Conservation (phyloP, 2,113 vertebrate genomes). For the Pedetes capensis region DNA sequence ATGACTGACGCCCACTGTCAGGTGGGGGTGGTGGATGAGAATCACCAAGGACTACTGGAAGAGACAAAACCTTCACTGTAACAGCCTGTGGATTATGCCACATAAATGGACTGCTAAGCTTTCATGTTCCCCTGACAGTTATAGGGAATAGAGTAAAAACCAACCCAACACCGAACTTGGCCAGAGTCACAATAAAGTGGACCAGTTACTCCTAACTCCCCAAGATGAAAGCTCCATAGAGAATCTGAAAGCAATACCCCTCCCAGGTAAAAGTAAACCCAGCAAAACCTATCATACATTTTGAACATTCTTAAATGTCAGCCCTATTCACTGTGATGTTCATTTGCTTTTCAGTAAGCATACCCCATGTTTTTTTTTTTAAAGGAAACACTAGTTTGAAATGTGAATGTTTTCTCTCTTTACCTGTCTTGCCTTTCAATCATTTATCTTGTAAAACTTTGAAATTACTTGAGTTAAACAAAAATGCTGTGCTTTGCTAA, state of each 20-base stretch:
- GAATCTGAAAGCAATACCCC: neutral
- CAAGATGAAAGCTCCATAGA: constrained; percentile 47
- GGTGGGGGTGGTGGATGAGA: neutral
- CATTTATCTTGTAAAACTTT: neutral
- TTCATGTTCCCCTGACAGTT: neutral
- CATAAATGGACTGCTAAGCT: constrained; percentile 57
- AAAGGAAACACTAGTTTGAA: constrained; percentile 27
- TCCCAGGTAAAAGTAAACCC: neutral
- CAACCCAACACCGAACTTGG: constrained; percentile 47
- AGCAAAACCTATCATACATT: neutral
- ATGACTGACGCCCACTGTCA: constrained; percentile 52
- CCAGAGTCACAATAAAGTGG: constrained; percentile 9
- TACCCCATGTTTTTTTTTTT: neutral
- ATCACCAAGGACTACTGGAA: constrained; percentile 1
- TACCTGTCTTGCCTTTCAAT: constrained; percentile 18
- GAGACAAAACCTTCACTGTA: constrained; percentile 15
- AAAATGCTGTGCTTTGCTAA: neutral
- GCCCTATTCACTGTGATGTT: neutral
- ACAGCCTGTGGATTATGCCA: constrained; percentile 1
- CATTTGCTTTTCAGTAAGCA: neutral
- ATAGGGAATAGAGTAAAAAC: constrained; percentile 49
- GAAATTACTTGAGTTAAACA: neutral
- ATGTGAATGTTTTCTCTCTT: constrained; percentile 8
- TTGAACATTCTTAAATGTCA: neutral
- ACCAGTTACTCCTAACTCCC: constrained; percentile 53